These are phyloP conservation scores for Ahaetulla prasina DNA, from an alignment of 2,113 vertebrate genomes.

Conservation along the genomic window DNA sequence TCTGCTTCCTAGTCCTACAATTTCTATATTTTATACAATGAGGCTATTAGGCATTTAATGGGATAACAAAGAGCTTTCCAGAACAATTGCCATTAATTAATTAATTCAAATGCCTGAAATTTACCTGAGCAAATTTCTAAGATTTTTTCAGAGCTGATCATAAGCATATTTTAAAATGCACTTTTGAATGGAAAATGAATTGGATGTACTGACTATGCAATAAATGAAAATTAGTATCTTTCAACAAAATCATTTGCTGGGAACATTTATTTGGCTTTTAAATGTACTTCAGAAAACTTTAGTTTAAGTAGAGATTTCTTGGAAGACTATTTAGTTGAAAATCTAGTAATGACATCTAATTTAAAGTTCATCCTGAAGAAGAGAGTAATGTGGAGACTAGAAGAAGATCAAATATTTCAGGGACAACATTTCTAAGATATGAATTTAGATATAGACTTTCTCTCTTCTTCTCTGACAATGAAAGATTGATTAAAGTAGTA, in stretches of 20 bases:
- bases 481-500: background rate
- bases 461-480: background rate
- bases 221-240: conserved; percentile 35
- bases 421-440: background rate
- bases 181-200: conserved; percentile 41
- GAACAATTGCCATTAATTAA: conserved; percentile 69
- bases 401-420: background rate
- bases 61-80: conserved; percentile 65
- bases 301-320: background rate
- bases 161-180: conserved; percentile 21
- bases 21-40: conserved; percentile 60
- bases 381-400: background rate
- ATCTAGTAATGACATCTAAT: background rate
- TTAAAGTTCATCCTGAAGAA: background rate
- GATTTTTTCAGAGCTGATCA: conserved; percentile 47
- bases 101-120: conserved; percentile 57
- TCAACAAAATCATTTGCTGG: background rate
- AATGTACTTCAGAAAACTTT: background rate
- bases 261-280: background rate
- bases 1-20: conserved; percentile 51
- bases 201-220: conserved; percentile 37
- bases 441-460: background rate
- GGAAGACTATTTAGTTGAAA: background rate
- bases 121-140: conserved; percentile 61
- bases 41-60: conserved; percentile 70